Conservation (phyloP, 2,113 vertebrate genomes). For the Mionectes macconnelli region DNA sequence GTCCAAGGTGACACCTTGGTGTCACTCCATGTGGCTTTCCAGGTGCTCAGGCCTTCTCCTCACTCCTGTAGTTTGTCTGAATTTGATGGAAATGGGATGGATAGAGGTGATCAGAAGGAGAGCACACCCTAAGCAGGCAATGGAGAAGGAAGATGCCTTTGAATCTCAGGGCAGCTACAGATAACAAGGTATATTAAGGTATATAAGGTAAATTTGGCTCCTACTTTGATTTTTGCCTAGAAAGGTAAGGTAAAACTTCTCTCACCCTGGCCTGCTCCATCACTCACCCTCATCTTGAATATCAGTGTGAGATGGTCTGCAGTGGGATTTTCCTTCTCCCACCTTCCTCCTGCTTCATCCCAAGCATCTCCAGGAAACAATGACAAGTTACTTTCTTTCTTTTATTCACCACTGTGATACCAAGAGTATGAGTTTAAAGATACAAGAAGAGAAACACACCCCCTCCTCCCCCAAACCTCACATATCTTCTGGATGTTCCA, state of each 20-base stretch:
- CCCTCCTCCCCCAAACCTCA: background rate
- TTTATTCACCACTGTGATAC: background rate
- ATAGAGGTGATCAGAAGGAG: background rate
- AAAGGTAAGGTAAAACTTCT: background rate
- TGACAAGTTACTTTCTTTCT: background rate
- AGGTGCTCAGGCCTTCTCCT: background rate
- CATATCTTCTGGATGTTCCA: background rate
- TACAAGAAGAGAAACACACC: accelerated
- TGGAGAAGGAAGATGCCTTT: background rate
- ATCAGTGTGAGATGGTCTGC: background rate
- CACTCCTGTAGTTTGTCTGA: background rate
- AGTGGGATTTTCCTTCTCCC: background rate
- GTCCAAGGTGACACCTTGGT: background rate
- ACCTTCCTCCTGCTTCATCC: background rate
- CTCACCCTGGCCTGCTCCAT: background rate
- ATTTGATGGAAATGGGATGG: background rate
- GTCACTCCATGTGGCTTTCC: accelerated
- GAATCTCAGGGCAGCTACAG: background rate
- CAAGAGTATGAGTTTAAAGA: background rate
- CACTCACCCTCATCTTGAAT: background rate
- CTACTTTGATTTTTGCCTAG: background rate
- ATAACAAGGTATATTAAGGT: background rate
- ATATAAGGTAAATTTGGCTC: background rate
- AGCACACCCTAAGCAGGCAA: background rate
- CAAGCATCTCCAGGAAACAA: accelerated